Evolutionary conservation across 2,797 vertebrate species (phyloP).

Genomic region (Thaleichthys pacificus): DNA sequence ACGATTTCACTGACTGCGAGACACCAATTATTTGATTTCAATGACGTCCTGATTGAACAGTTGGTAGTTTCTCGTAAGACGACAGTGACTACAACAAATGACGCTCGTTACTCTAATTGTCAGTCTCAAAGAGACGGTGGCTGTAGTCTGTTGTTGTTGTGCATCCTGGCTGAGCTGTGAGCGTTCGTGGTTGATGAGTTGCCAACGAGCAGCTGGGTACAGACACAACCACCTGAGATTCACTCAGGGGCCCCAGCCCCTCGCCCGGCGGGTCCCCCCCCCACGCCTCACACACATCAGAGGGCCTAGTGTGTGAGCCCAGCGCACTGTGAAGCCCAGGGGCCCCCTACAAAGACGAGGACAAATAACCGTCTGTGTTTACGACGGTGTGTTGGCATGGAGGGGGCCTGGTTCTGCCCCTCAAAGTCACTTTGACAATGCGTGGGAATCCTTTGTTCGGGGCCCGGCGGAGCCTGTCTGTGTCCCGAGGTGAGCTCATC

Average conservation of each 20-base stretch:
- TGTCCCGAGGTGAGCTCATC: not conserved
- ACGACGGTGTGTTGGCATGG: not conserved
- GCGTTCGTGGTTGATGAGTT: constrained; percentile 39
- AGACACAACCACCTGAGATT: constrained; percentile 66
- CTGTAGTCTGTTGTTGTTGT: too few species aligned
- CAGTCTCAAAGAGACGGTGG: too few species aligned
- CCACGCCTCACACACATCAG: constrained; percentile 26
- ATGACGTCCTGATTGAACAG: too few species aligned
- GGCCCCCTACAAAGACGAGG: constrained; percentile 30
- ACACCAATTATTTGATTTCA: too few species aligned
- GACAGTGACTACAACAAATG: too few species aligned
- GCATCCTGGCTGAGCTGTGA: constrained; percentile 39
- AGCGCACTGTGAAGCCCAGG: constrained; percentile 36
- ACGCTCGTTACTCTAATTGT: too few species aligned
- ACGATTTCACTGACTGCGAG: too few species aligned
- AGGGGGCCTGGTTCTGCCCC: not conserved
- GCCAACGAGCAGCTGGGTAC: constrained; percentile 61
- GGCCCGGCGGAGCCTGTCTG: not conserved
- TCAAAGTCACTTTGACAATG: constrained; percentile 23
- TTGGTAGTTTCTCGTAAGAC: too few species aligned
- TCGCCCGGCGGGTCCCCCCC: constrained; percentile 34
- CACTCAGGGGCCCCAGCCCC: constrained; percentile 28
- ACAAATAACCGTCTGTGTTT: constrained; percentile 43
- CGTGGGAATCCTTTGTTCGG: constrained; percentile 13
- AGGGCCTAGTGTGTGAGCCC: constrained; percentile 27